Evolutionary conservation across 1,140 invertebrate species (phyloP), one percentile per base, ranked within the genome.

Genomic region (Zaprionus capensis): DNA sequence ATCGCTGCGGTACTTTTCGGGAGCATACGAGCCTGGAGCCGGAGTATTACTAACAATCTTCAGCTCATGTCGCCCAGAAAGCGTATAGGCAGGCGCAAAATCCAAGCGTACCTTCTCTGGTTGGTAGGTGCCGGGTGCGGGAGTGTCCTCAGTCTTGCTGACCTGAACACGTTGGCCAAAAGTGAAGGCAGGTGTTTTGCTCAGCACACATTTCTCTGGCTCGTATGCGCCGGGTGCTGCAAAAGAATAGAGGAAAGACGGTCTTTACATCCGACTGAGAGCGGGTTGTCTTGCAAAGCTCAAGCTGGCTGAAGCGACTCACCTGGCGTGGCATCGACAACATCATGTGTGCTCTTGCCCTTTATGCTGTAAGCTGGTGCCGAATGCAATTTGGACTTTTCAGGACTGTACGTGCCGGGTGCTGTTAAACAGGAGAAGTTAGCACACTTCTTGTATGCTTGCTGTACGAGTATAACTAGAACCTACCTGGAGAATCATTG

Each of bases 191-290:
- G 95, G 94, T 41, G 94, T 88, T 70, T 90, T 93, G 57, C 93
- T 93, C 24, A 94, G 84, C 41, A 95, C 94, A 12, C 95, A 95
- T 88, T 96, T 96, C 81, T 98, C 96, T 5, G 97, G 96, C 93
- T 96, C 94, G 94, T 98, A 95, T 92, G 95, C 94, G 87, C 97
- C 94, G 80, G 97, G 94, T 76, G 96, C 96, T 38, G 98, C 14
- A 85, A 85, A 3, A 59, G 56, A 76, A 22, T 22, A 22, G 22
- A 1, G 58, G 26, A 44, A 58, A 24, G 24, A 49, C 17, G 31
- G 15, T 5, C 46, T 61, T 59, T 31, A n/a, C 26, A 28, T 15
- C 28, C 3, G 14, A 7, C 6, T 11, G 12, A 9, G 9, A 28
- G 34, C 26, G 15, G 11, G 1, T 17, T 7, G n/a, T 17, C n/a